Base-by-base conservation (phyloP, 2,113 vertebrate genomes). In the Cinclus cinclus region DNA sequence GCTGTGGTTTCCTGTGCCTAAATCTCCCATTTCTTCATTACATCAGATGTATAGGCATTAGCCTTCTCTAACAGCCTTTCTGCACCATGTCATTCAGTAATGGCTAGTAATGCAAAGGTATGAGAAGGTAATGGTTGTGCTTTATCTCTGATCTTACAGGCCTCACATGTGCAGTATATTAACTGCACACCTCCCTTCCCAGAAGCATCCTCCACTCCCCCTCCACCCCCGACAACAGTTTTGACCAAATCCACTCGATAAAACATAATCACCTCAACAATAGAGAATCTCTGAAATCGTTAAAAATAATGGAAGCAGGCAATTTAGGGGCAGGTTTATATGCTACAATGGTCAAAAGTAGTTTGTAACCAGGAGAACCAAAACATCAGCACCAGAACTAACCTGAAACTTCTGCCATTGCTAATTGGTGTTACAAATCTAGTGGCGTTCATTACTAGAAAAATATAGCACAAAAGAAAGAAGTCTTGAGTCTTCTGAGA, bases 21-120 rank as follows among this genome's bases (percentile, higher is more conserved):
- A 98, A 97, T 97, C 97, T 97, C 94, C 95, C 97, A 96, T 98
- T 98, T 98, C 97, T 98, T 98, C 97, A 98, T 98, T 97, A 98
- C 91, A 94, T 83, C 18, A 71, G 95, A 98, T 98, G 92, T 98
- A 96, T 87, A 96, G 97, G 97, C 96, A 98, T 98, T 98, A 98
- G 96, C 85, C 92, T 96, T 93, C 94, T 92, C 96, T 97, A 97
- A 97, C 97, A 96, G 96, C 93, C 97, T 98, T 98, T 97, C 97
- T 98, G 96, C 92, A 97, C 97, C 58, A 19, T 96, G 97, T 97
- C 94, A 95, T 96, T 97, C 96, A 85, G 98, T 97, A 98, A 98
- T 95, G 96, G 97, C 70, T 87, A 95, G 94, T 97, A 98, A 97
- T 97, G 97, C 97, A 97, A 97, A 97, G 74, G 73, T 87, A 89